phyloP scores from a whole-genome alignment of 2,113 vertebrate species.

The Neotoma lepida region DNA sequence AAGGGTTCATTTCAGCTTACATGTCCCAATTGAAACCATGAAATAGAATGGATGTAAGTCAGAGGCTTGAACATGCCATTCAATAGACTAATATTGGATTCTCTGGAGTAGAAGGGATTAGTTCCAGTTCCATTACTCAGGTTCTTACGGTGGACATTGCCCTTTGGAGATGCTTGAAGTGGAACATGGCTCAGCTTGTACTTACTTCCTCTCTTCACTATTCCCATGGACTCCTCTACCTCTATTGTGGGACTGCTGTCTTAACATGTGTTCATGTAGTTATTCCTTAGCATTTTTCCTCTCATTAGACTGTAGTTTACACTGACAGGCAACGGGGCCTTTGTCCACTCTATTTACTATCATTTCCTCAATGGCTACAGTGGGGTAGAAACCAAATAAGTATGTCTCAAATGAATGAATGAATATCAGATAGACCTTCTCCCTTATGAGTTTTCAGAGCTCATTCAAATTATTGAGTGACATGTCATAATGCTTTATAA shows the following conservation, averaged over 20 bases:
- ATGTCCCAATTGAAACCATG: background rate
- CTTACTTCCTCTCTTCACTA: background rate
- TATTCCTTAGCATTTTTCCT: background rate
- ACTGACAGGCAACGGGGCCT: background rate
- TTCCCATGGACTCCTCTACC: background rate
- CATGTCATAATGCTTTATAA: slow-evolving; percentile 23
- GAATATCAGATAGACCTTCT: background rate
- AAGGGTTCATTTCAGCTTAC: background rate
- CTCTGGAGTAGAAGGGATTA: background rate
- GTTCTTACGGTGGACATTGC: background rate
- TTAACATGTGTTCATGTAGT: background rate
- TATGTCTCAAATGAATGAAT: background rate
- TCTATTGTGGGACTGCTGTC: background rate
- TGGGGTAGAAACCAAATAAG: background rate
- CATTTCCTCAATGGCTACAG: background rate
- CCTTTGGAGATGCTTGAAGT: background rate
- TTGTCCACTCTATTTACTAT: background rate
- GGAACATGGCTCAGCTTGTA: background rate
- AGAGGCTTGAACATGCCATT: background rate
- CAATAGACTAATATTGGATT: background rate
- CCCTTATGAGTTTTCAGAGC: background rate
- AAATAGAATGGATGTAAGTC: background rate
- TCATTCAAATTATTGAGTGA: background rate
- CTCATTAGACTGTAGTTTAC: background rate
- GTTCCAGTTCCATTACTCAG: background rate